Base-by-base conservation (phyloP, 1,140 invertebrate genomes). In the Battus philenor region DNA sequence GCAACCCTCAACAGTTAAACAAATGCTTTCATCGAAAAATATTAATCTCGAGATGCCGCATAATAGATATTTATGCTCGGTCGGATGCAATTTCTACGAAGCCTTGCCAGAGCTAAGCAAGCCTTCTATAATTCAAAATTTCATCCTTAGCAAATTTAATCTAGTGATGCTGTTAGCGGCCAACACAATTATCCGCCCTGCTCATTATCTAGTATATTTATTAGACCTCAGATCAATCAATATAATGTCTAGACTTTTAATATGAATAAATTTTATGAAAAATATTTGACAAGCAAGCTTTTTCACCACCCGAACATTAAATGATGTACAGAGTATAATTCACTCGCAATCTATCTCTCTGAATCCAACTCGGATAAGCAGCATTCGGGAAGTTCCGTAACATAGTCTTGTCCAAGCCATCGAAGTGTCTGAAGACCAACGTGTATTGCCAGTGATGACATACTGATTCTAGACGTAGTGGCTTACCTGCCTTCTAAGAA, bases 31-130 rank as follows among this genome's bases (percentile, higher is more conserved):
- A 66, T 68, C 74, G 74, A 83, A 83, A 83, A 83, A 83, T 79
- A 78, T 79, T 72, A 78, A 78, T 80, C 71, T 71, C 66, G 54
- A 46, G 54, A 63, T 60, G 61, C 56, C 54, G 56, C 58, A 65
- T 83, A 75, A 83, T 80, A 80, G 79, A 80, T 80, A 80, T 83
- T 80, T 79, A 83, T 80, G 79, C 76, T 55, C 70, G 65, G 68
- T 63, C 57, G 70, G 54, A 79, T 68, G 56, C 74, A 83, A 83
- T 83, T 72, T 73, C 51, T 50, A 62, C 62, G 59, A 70, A 74
- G 68, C 54, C 55, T 62, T 52, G 46, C 54, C 32, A 65, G 55
- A 59, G 51, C 47, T 60, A 44, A 53, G 43, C 41, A 52, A 71
- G 30, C 52, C 39, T 44, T 63, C 24, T 54, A 59, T 63, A 65